phyloP scores from a whole-genome alignment of 2,888 invertebrate genomes.

The Pecten maximus region DNA sequence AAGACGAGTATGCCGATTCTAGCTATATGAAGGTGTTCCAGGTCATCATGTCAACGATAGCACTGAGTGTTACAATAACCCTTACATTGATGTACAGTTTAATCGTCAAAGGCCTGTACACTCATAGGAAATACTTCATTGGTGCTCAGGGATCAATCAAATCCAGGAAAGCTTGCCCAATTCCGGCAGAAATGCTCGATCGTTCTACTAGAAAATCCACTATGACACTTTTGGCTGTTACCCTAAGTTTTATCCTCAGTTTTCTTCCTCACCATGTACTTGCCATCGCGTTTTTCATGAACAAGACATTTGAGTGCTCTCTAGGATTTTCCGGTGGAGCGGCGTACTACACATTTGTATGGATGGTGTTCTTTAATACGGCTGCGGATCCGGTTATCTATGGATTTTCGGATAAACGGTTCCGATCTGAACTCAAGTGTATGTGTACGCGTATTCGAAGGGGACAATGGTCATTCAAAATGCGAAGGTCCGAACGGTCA shows the following conservation, averaged over 20 bases:
- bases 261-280: slow-evolving; percentile 46
- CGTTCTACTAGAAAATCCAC: slow-evolving; percentile 48
- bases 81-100: slow-evolving; percentile 10
- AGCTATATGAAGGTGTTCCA: neutral
- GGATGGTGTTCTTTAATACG: slow-evolving; percentile 51
- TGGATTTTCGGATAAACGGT: slow-evolving; percentile 52
- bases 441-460: neutral
- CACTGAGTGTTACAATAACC: neutral
- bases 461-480: neutral
- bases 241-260: slow-evolving; percentile 45
- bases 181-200: slow-evolving; percentile 14
- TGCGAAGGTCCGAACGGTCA: neutral
- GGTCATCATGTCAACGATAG: neutral
- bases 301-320: slow-evolving; percentile 44
- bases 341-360: slow-evolving; percentile 50
- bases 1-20: neutral
- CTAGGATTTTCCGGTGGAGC: slow-evolving; percentile 50
- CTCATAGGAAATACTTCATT: neutral
- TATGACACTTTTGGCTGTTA: slow-evolving; percentile 49
- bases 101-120: neutral
- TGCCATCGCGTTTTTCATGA: slow-evolving; percentile 46
- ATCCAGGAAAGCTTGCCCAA: neutral
- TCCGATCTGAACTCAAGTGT: slow-evolving; percentile 11
- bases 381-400: slow-evolving; percentile 53
- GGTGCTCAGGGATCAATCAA: neutral